These are phyloP conservation scores for Cactoblastis cactorum DNA, from an alignment of 2,888 invertebrate species.

Conservation along the genomic window DNA sequence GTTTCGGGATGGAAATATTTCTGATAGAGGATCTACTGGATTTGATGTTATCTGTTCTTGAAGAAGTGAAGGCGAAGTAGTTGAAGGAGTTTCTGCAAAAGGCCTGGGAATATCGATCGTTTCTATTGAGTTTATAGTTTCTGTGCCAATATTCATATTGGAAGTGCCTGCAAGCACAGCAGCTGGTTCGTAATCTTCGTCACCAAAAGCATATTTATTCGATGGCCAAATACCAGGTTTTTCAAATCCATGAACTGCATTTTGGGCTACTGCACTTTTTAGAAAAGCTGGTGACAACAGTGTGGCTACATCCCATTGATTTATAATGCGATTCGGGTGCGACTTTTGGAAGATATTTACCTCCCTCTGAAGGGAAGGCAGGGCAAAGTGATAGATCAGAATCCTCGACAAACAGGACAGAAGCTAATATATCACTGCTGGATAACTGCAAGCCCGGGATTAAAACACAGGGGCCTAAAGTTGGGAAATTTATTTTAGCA, in stretches of 20 bases:
- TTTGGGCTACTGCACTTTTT: constrained; percentile 13
- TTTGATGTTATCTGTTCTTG: too few species aligned
- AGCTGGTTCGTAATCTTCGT: constrained; percentile 28
- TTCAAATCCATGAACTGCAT: constrained; percentile 26
- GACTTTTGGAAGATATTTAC: constrained; percentile 25
- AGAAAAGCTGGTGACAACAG: constrained; percentile 20
- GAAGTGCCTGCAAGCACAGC: too few species aligned
- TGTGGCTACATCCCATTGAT: constrained; percentile 26
- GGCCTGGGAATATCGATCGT: too few species aligned
- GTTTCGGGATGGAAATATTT: too few species aligned
- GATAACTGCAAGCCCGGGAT: not conserved
- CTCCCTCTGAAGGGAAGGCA: constrained; percentile 28
- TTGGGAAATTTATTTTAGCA: not conserved
- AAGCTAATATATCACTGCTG: not conserved
- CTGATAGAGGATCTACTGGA: too few species aligned
- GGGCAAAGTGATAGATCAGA: not conserved
- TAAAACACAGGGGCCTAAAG: not conserved
- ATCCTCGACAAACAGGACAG: too few species aligned
- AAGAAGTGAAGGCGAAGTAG: too few species aligned
- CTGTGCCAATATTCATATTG: too few species aligned
- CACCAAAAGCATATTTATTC: constrained; percentile 29
- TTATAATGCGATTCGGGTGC: constrained; percentile 30
- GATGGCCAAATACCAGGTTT: constrained; percentile 31
- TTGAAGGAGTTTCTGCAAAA: too few species aligned
- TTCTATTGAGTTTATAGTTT: too few species aligned